Conservation (phyloP, 2,113 vertebrate species). For the Gobiocypris rarus region DNA sequence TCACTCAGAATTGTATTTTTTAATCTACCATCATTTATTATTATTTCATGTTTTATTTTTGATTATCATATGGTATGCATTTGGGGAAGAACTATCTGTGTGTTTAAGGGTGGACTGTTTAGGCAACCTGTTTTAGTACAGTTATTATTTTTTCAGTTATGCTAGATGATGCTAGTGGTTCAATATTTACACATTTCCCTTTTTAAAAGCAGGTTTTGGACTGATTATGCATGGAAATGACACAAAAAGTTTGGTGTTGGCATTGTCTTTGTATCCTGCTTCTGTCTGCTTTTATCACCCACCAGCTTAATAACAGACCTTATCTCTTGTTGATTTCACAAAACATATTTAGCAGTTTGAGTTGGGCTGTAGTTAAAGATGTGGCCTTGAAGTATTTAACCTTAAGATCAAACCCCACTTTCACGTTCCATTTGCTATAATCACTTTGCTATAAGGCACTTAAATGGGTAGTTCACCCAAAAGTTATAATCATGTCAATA, state of each 20-base stretch:
- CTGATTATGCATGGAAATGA: neutral
- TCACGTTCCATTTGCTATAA: neutral
- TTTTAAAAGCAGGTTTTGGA: neutral
- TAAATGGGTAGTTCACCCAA: neutral
- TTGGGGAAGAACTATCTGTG: neutral
- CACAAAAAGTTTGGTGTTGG: neutral
- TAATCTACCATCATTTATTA: neutral
- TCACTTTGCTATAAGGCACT: neutral
- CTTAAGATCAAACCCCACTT: slow-evolving; percentile 2
- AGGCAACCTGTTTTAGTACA: neutral
- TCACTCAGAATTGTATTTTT: neutral
- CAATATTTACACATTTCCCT: neutral
- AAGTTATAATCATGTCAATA: neutral
- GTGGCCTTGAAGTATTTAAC: neutral
- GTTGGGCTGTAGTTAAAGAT: neutral
- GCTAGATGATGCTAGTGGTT: neutral
- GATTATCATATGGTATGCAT: neutral
- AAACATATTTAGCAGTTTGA: neutral
- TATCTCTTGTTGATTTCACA: neutral
- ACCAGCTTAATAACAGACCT: neutral
- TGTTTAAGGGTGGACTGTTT: neutral
- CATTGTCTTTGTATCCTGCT: slow-evolving; percentile 14
- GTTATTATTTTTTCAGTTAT: neutral
- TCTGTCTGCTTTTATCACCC: neutral
- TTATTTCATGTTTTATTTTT: neutral